Percentiles rank a stretch among this genome's conserved stretches.
These are phyloP conservation scores for Psammodynastes pulverulentus DNA, from an alignment of 2,113 vertebrate species.

Conservation along the genomic window DNA sequence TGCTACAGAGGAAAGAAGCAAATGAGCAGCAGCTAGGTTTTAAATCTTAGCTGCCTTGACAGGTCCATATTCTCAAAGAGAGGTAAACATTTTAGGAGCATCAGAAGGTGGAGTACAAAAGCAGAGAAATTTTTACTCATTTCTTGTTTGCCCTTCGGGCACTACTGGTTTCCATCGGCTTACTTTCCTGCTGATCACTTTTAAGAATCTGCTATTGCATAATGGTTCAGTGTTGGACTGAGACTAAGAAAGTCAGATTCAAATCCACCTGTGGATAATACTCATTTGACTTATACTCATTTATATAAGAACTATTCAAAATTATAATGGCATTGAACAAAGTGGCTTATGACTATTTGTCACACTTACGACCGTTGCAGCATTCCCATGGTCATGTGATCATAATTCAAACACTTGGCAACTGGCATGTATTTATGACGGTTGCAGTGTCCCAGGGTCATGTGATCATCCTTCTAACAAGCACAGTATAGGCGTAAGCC, in stretches of 20 bases:
- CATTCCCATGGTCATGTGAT: no score
- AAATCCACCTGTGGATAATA: not conserved
- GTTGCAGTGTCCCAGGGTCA: no score
- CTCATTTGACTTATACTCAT: no score
- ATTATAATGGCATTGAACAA: no score
- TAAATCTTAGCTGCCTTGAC: not conserved
- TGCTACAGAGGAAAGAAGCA: not conserved
- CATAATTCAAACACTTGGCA: no score
- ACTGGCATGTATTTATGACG: no score
- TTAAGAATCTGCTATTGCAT: not conserved
- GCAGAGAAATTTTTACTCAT: not conserved
- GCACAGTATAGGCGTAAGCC: not conserved
- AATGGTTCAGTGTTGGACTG: not conserved
- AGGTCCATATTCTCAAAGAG: not conserved
- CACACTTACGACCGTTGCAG: no score
- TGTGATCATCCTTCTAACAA: not conserved
- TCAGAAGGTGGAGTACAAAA: not conserved
- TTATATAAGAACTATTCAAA: no score
- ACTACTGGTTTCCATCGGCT: not conserved
- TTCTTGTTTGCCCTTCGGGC: not conserved
- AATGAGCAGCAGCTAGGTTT: not conserved
- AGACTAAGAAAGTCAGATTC: not conserved
- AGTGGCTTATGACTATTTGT: no score
- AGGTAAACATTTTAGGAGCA: not conserved
- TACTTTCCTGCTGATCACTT: not conserved